Evolutionary conservation across 2,888 invertebrate genomes (phyloP).

Genomic region (Hypomecis atomaria): DNA sequence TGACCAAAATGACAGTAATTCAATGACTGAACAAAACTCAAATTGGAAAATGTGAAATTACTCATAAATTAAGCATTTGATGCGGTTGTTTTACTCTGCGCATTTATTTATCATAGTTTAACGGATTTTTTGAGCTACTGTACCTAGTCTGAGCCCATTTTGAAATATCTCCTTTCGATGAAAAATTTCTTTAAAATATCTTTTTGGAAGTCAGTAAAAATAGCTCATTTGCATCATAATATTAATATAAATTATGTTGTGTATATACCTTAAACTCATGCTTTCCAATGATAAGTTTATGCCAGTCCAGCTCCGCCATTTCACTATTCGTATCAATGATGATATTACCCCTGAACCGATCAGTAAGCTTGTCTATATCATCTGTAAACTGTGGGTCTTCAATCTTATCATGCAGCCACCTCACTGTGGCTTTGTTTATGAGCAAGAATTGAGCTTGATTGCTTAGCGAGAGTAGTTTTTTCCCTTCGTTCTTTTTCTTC

Average conservation of each 20-base stretch:
- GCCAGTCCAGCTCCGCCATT: slow-evolving; percentile 92
- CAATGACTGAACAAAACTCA: too few relatives aligned
- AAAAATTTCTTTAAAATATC: too few relatives aligned
- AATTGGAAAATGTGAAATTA: too few relatives aligned
- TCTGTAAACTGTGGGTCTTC: slow-evolving; percentile 79
- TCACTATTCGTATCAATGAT: slow-evolving; percentile 89
- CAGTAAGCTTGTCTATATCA: slow-evolving; percentile 85
- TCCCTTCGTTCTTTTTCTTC: slow-evolving; percentile 62
- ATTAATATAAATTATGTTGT: not conserved
- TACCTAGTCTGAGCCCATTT: too few relatives aligned
- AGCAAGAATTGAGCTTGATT: slow-evolving; percentile 95
- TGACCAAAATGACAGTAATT: too few relatives aligned
- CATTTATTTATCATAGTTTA: too few relatives aligned
- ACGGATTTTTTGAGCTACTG: too few relatives aligned
- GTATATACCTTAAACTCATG: slow-evolving; percentile 86
- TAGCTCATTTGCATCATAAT: not conserved
- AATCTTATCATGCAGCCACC: slow-evolving; percentile 87
- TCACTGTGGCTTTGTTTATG: slow-evolving; percentile 91
- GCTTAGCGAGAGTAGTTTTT: slow-evolving; percentile 84
- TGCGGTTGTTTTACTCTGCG: too few relatives aligned
- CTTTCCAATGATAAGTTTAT: slow-evolving; percentile 86
- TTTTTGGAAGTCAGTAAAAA: too few relatives aligned
- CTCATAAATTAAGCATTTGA: too few relatives aligned
- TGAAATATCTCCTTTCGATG: too few relatives aligned
- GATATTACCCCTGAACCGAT: slow-evolving; percentile 96